Evolutionary conservation across 2,888 invertebrate species (phyloP).

Genomic region (Eilema sororculum): DNA sequence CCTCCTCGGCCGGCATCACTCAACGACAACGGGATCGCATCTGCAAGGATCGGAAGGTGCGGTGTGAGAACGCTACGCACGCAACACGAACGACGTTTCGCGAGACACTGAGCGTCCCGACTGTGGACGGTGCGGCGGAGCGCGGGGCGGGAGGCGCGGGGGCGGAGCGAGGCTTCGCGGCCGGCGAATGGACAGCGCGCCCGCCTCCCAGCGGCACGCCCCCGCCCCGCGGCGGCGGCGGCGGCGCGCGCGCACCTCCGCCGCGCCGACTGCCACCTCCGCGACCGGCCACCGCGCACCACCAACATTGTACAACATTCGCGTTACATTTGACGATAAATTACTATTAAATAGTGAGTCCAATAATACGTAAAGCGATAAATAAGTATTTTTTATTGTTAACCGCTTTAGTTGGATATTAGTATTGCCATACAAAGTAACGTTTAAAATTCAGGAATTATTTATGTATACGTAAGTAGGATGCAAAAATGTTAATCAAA

Average conservation of each 20-base stretch:
- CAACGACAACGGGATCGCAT: constrained; percentile 75
- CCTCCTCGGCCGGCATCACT: constrained; percentile 84
- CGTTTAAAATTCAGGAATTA: not conserved
- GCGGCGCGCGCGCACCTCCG: constrained; percentile 38
- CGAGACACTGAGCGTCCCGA: constrained; percentile 73
- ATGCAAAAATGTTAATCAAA: not conserved
- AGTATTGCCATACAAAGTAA: constrained; percentile 1
- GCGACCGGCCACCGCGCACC: constrained; percentile 24
- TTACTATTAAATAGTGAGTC: constrained; percentile 49
- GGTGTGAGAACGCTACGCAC: constrained; percentile 65
- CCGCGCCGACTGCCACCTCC: constrained; percentile 21
- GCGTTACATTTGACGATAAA: constrained; percentile 50
- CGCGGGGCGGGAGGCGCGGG: constrained; percentile 59
- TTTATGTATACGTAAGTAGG: too few relatives aligned
- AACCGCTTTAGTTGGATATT: constrained; percentile 19
- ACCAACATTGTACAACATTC: constrained; percentile 39
- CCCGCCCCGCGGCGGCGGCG: constrained; percentile 43
- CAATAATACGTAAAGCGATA: constrained; percentile 40
- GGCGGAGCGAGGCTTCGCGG: constrained; percentile 66
- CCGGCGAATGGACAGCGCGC: constrained; percentile 52
- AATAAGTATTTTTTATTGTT: constrained; percentile 39
- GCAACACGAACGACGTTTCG: constrained; percentile 73
- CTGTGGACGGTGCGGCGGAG: constrained; percentile 61
- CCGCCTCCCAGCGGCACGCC: constrained; percentile 53
- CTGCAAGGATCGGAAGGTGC: constrained; percentile 77